Conservation (phyloP, 53 echinoderm and acorn worm species). For the Hippasteria phrygiana region DNA sequence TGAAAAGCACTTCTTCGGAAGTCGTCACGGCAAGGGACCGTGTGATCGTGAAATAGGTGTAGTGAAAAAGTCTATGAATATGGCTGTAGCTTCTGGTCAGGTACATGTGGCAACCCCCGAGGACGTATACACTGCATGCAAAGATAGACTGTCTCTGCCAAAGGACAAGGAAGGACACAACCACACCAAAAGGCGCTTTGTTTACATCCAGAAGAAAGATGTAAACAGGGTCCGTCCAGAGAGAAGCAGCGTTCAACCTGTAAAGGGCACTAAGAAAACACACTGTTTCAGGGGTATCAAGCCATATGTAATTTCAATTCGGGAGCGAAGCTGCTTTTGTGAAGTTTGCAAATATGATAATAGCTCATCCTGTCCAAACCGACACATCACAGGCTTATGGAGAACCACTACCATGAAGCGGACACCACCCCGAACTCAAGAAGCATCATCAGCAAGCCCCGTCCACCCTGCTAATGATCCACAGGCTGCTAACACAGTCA, state of each 20-base stretch:
- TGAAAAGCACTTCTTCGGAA: slow-evolving; percentile 76
- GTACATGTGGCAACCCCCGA: slow-evolving; percentile 24
- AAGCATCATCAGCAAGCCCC: no score
- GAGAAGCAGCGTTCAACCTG: slow-evolving; percentile 16
- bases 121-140: slow-evolving; percentile 37
- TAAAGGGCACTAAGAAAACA: slow-evolving; percentile 28
- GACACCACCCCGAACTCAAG: not conserved
- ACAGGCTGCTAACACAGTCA: no score
- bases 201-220: slow-evolving; percentile 27
- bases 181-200: slow-evolving; percentile 57
- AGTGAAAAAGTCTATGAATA: slow-evolving; percentile 36
- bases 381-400: slow-evolving; percentile 8
- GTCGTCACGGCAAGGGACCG: slow-evolving; percentile 72
- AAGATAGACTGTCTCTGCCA: slow-evolving; percentile 18
- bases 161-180: slow-evolving; percentile 4
- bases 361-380: slow-evolving; percentile 35
- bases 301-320: not conserved
- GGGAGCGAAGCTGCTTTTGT: slow-evolving; percentile 40
- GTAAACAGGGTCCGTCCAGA: slow-evolving; percentile 38
- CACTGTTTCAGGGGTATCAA: slow-evolving; percentile 36
- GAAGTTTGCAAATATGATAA: not conserved
- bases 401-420: slow-evolving; percentile 12
- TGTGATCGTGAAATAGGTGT: slow-evolving; percentile 72
- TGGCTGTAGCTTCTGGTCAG: slow-evolving; percentile 49
- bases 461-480: no score